A percentile compares a stretch with the other conserved stretches of the same genome.
These are phyloP conservation scores for Smutsia gigantea DNA, from an alignment of 2,797 vertebrate genomes.

Conservation along the genomic window DNA sequence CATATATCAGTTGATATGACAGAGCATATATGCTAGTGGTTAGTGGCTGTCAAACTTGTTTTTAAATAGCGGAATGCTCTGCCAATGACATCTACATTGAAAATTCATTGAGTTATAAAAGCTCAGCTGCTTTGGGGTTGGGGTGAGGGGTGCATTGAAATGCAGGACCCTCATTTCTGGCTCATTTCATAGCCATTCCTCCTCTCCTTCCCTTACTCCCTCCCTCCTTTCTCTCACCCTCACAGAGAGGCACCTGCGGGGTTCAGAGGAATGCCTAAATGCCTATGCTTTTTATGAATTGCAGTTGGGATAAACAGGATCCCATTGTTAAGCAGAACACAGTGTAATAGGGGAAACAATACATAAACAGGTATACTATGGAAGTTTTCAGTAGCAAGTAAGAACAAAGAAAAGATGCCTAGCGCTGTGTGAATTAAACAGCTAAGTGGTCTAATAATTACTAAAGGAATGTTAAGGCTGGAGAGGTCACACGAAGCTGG, in stretches of 20 bases:
- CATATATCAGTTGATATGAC: background rate
- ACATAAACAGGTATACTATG: background rate
- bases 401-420: constrained; percentile 47
- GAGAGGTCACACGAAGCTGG: constrained; percentile 20
- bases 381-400: constrained; percentile 31
- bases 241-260: background rate
- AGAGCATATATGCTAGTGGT: background rate
- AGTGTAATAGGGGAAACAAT: background rate
- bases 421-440: constrained; percentile 41
- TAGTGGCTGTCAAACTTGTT: background rate
- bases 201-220: too few species aligned
- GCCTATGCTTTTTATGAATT: background rate
- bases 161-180: too few species aligned
- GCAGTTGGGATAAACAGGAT: background rate
- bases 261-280: background rate
- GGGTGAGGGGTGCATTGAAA: background rate
- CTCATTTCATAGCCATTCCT: background rate
- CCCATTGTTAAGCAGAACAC: background rate
- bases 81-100: background rate
- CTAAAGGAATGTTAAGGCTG: constrained; percentile 50
- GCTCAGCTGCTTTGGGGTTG: background rate
- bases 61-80: background rate
- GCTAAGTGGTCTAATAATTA: constrained; percentile 47
- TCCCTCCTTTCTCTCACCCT: too few species aligned
- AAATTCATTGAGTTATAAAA: background rate